Evolutionary conservation across 2,113 vertebrate species (phyloP).

Genomic region (Mustela lutreola): DNA sequence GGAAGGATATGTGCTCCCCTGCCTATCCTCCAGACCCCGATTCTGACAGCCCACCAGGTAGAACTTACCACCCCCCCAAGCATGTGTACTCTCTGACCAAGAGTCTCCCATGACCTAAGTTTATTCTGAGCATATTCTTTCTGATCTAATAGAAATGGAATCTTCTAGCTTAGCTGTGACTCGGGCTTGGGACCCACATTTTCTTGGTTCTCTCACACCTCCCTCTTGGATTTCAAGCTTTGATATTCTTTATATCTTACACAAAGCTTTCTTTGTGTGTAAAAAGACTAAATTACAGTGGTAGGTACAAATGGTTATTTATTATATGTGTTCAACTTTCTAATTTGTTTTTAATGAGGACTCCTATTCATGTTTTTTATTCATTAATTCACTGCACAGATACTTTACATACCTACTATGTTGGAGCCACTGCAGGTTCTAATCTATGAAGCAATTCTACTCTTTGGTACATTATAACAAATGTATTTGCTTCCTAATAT

Average conservation of each 20-base stretch:
- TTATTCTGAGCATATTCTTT: background rate
- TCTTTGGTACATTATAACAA: conserved; percentile 42
- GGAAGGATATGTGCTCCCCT: background rate
- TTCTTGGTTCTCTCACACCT: background rate
- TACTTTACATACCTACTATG: conserved; percentile 30
- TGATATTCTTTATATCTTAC: conserved; percentile 8
- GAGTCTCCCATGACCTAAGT: background rate
- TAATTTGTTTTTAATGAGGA: conserved; percentile 68
- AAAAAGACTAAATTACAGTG: conserved; percentile 54
- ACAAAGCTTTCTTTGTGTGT: background rate
- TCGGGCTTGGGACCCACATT: background rate
- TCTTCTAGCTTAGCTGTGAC: background rate
- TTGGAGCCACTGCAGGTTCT: background rate
- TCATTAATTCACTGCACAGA: conserved; percentile 8
- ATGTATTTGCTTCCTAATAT: conserved; percentile 48
- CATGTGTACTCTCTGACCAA: accelerated
- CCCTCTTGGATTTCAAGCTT: background rate
- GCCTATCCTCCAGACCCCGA: background rate
- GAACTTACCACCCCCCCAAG: background rate
- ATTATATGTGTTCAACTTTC: conserved; percentile 22
- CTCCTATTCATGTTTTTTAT: conserved; percentile 18
- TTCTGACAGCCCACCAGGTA: background rate
- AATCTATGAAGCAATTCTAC: background rate
- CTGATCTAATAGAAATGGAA: background rate
- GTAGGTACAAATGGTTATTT: conserved; percentile 28